Evolutionary conservation across 2,888 invertebrate genomes (phyloP).

Genomic region (Clivina fossor): DNA sequence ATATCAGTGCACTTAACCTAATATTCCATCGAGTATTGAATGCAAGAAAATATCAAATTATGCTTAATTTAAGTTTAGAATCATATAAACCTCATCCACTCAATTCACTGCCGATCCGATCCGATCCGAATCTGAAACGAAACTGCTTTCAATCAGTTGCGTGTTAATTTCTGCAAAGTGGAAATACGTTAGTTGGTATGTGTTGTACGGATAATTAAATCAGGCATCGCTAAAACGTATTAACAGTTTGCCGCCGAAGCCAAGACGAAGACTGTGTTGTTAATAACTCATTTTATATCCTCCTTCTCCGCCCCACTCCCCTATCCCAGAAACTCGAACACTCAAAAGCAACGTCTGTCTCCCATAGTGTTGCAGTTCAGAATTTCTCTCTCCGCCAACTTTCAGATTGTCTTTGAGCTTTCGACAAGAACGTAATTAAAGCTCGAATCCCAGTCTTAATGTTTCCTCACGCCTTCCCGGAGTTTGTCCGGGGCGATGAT

Average conservation of each 20-base stretch:
- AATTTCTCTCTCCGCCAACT: too few relatives aligned
- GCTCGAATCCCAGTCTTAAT: constrained; percentile 38
- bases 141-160: too few relatives aligned
- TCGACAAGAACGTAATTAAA: constrained; percentile 43
- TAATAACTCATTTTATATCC: constrained; percentile 34
- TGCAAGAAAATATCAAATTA: background rate
- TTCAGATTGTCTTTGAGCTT: constrained; percentile 42
- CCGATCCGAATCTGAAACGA: too few relatives aligned
- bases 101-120: too few relatives aligned
- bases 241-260: constrained; percentile 34
- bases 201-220: constrained; percentile 29
- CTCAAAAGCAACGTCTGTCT: too few relatives aligned
- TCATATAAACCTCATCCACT: too few relatives aligned
- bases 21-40: background rate
- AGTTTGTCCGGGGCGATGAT: too few relatives aligned
- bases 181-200: constrained; percentile 30
- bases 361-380: too few relatives aligned
- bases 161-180: background rate
- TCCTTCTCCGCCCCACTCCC: constrained; percentile 13
- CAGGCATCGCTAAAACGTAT: constrained; percentile 34
- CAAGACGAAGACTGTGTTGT: too few relatives aligned
- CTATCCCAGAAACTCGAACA: too few relatives aligned
- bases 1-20: background rate
- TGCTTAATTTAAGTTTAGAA: background rate
- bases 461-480: constrained; percentile 37